Percentiles rank a stretch among this genome's conserved stretches.
Conservation (phyloP, 1,140 invertebrate genomes). For the Magallana angulata region DNA sequence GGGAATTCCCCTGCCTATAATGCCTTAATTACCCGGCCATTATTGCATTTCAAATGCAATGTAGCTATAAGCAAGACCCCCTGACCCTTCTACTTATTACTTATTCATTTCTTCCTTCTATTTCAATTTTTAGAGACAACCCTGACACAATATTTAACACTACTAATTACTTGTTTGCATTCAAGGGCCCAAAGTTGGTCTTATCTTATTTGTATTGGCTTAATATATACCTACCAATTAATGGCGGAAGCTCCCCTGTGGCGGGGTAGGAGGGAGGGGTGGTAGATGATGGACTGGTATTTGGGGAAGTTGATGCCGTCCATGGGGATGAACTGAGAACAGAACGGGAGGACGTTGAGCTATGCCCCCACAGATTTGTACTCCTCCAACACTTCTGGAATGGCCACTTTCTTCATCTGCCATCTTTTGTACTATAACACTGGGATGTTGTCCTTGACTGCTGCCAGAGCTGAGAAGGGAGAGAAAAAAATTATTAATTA, state of each 20-base stretch:
- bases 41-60: no score
- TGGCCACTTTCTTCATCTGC: conserved; percentile 86
- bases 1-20: no score
- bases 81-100: no score
- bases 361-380: conserved; percentile 94
- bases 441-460: conserved; percentile 87
- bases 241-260: conserved; percentile 96
- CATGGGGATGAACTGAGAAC: conserved; percentile 98
- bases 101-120: no score
- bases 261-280: conserved; percentile 94
- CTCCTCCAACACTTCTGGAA: conserved; percentile 90
- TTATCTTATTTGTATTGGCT: no score
- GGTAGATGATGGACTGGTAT: conserved; percentile 94
- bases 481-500: not conserved
- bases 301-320: conserved; percentile 94
- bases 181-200: no score
- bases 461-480: conserved; percentile 86
- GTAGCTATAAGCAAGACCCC: no score
- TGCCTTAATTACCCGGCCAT: no score
- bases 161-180: no score
- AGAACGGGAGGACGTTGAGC: conserved; percentile 96
- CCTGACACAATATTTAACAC: no score
- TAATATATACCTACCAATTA: conserved; percentile 86
- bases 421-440: conserved; percentile 96
- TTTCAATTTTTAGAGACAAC: no score